Evolutionary conservation across 2,797 vertebrate species (phyloP).

Genomic region (Trachops cirrhosus): DNA sequence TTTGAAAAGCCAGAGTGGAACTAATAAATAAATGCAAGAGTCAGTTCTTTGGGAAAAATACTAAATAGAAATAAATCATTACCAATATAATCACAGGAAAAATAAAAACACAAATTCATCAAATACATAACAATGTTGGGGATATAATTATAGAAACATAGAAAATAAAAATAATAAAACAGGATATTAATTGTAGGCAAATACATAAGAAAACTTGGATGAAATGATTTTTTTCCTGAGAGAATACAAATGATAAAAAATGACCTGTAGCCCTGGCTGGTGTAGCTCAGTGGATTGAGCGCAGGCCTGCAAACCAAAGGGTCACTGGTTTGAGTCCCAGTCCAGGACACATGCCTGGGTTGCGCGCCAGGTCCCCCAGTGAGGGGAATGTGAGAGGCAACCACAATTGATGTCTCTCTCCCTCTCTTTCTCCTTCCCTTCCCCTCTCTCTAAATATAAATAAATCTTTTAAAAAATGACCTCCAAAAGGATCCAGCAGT

Average conservation of each 20-base stretch:
- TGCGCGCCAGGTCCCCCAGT: no score
- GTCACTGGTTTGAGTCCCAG: no score
- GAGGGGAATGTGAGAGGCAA: no score
- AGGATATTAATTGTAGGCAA: not conserved
- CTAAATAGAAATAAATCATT: not conserved
- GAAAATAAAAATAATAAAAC: not conserved
- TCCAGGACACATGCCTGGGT: no score
- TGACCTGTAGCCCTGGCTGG: no score
- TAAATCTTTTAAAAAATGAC: not conserved
- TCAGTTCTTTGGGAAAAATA: not conserved
- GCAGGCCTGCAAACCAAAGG: no score
- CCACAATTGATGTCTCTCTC: no score
- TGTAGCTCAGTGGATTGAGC: no score
- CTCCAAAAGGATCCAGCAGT: not conserved
- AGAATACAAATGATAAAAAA: constrained; percentile 17
- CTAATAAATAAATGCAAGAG: not conserved
- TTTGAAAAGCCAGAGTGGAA: not conserved
- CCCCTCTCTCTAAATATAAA: no score
- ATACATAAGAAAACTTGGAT: not conserved
- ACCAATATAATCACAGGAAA: not conserved
- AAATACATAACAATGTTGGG: not conserved
- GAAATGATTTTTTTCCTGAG: not conserved
- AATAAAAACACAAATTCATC: not conserved
- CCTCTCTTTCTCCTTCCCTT: no score
- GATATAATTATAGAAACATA: constrained; percentile 9